A percentile compares a stretch with the other conserved stretches of the same genome.
Conservation (phyloP, 2,113 vertebrate species). For the Corapipo altera region DNA sequence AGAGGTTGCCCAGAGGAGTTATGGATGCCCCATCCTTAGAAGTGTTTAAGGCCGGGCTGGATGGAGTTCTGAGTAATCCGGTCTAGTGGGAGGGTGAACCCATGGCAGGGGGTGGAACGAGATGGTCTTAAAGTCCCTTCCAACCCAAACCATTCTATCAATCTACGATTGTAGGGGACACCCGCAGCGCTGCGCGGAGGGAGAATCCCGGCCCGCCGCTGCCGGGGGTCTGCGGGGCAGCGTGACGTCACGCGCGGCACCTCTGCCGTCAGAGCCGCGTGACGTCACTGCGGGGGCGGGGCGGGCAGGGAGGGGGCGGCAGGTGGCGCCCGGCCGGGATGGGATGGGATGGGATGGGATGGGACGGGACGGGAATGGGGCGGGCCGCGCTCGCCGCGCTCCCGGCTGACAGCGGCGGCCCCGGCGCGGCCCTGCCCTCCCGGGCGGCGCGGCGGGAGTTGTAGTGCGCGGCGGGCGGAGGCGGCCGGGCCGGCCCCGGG, state of each 20-base stretch:
- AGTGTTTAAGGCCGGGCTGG: not conserved
- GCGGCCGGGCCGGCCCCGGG: not conserved
- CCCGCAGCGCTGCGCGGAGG: not conserved
- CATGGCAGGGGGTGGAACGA: accelerated
- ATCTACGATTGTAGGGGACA: not conserved
- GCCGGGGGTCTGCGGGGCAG: not conserved
- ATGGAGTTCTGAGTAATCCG: accelerated
- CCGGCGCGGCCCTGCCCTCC: not conserved
- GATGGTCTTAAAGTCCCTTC: not conserved
- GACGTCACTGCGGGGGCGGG: not conserved
- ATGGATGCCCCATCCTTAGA: not conserved
- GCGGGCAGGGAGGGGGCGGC: not conserved
- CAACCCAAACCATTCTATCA: accelerated
- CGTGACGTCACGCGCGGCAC: constrained; percentile 1
- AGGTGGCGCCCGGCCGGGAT: not conserved
- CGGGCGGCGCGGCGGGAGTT: constrained; percentile 63
- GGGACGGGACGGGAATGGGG: not conserved
- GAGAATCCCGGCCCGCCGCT: not conserved
- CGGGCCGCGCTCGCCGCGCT: too few relatives aligned
- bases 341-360: not conserved
- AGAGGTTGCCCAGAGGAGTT: not conserved
- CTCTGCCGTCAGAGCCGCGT: not conserved
- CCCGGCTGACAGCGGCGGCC: not conserved
- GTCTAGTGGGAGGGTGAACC: not conserved
- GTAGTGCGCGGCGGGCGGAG: constrained; percentile 58